Evolutionary conservation across 92 coral and sea anemone species (phyloP).

Genomic region (Chrysogorgia sp.): DNA sequence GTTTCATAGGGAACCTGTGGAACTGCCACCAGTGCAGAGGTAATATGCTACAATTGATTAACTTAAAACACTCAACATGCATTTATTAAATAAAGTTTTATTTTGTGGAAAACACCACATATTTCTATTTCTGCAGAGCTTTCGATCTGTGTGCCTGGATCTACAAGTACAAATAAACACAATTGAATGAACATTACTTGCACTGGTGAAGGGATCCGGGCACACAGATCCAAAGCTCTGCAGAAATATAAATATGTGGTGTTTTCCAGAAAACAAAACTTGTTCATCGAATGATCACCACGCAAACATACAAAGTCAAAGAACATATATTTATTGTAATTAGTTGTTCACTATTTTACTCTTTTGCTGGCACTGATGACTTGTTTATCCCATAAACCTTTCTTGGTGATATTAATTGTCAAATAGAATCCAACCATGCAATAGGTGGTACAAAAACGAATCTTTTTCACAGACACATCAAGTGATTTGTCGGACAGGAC

Average conservation of each 20-base stretch:
- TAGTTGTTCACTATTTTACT: slow-evolving; percentile 52
- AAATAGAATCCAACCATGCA: slow-evolving; percentile 20
- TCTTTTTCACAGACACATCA: slow-evolving; percentile 15
- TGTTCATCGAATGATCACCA: no score
- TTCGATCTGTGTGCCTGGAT: no score
- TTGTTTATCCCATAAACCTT: slow-evolving; percentile 37
- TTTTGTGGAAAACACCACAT: no score
- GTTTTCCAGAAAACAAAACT: no score
- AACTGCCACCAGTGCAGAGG: slow-evolving; percentile 16
- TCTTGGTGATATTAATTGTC: slow-evolving; percentile 29
- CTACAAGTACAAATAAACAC: no score
- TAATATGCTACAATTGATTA: neutral
- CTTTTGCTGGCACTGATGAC: slow-evolving; percentile 44
- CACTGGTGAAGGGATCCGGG: no score
- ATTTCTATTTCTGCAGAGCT: no score
- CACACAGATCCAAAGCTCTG: no score
- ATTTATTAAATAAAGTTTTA: neutral
- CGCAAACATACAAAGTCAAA: no score
- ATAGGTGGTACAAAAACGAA: slow-evolving; percentile 39
- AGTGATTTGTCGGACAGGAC: slow-evolving; percentile 4
- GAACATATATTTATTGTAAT: neutral
- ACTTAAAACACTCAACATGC: no score
- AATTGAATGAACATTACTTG: no score
- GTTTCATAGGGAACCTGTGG: slow-evolving; percentile 28
- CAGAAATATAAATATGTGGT: no score